Percentiles rank a stretch among this genome's conserved stretches.
Conservation (phyloP, 2,113 vertebrate species). For the Elephas maximus region DNA sequence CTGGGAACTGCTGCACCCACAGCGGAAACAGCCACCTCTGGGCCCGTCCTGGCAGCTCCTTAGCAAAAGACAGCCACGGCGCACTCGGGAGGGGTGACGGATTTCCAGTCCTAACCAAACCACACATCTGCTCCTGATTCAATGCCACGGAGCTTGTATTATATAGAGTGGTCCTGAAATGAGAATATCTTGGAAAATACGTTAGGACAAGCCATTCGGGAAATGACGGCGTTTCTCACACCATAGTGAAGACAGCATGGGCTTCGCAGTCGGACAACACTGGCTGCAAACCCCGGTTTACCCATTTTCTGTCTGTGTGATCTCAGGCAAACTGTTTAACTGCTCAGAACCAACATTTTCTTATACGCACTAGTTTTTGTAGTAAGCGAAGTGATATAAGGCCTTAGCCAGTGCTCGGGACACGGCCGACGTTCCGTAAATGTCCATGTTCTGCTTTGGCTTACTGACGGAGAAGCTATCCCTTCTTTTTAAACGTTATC, state of each 20-base stretch:
- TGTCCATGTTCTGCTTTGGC: not conserved
- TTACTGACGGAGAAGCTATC: not conserved
- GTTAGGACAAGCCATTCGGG: not conserved
- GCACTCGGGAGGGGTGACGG: not conserved
- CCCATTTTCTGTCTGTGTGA: not conserved
- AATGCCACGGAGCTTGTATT: not conserved
- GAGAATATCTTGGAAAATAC: not conserved
- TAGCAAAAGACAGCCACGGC: not conserved
- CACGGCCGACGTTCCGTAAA: not conserved
- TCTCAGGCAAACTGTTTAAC: not conserved
- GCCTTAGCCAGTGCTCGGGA: not conserved
- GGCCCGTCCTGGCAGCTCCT: not conserved
- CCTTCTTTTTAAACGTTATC: not conserved
- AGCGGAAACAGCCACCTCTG: conserved; percentile 3
- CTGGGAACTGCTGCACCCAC: not conserved
- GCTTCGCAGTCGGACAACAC: not conserved
- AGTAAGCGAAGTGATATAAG: not conserved
- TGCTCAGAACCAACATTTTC: not conserved
- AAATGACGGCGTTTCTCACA: conserved; percentile 12
- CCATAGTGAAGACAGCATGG: not conserved
- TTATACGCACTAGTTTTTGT: not conserved
- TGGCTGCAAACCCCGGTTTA: not conserved
- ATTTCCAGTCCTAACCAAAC: not conserved
- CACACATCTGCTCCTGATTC: not conserved
- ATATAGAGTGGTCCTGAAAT: conserved; percentile 2